phyloP scores from a whole-genome alignment of 2,113 vertebrate species.

The Carollia perspicillata region DNA sequence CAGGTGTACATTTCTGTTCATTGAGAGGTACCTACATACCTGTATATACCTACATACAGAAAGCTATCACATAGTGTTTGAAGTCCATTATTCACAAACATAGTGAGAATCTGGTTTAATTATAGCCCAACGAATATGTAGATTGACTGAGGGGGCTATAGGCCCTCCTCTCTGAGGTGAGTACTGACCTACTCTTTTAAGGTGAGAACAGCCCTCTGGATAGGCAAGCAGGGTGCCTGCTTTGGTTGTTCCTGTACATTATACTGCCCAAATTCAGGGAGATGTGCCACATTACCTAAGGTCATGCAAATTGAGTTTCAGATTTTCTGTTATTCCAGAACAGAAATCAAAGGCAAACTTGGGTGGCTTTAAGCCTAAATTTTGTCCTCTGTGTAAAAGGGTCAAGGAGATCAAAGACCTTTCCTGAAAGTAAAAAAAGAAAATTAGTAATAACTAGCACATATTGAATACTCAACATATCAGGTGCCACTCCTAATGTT shows the following conservation, averaged over 20 bases:
- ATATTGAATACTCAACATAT: not conserved
- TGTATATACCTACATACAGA: not conserved
- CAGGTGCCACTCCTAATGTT: not conserved
- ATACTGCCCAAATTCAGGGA: not conserved
- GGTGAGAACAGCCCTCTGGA: not conserved
- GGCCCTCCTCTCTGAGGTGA: too few relatives aligned
- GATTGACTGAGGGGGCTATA: not conserved
- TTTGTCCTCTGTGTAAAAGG: not conserved
- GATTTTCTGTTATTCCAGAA: not conserved
- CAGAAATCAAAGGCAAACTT: not conserved
- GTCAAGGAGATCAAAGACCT: not conserved
- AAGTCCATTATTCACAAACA: not conserved
- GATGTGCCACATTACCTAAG: not conserved
- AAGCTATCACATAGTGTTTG: not conserved
- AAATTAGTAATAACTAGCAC: not conserved
- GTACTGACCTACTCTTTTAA: too few relatives aligned
- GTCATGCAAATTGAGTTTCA: not conserved
- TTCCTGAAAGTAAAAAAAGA: not conserved
- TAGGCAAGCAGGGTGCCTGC: not conserved
- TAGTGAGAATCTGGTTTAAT: not conserved
- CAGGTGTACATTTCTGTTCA: not conserved
- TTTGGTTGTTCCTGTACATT: not conserved
- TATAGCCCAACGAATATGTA: not conserved
- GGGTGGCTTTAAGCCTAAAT: not conserved
- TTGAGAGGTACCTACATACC: not conserved